Conservation (phyloP, 1,140 invertebrate genomes). For the Harpegnathos saltator region DNA sequence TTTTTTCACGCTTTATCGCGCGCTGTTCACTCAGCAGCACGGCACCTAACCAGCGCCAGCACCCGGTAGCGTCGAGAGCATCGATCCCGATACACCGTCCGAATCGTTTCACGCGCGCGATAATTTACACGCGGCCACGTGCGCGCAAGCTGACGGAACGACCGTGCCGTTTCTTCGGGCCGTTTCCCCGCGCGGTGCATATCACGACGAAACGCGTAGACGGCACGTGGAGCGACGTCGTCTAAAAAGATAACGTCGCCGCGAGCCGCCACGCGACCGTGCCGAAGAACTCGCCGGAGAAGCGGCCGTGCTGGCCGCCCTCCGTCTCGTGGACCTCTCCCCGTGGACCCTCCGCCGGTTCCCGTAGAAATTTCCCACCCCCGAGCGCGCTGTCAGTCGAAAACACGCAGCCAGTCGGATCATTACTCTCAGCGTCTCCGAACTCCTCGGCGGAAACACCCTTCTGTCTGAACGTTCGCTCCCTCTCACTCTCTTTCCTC, state of each 20-base stretch:
- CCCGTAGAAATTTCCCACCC: slow-evolving; percentile 24
- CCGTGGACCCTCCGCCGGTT: not conserved
- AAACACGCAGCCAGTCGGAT: slow-evolving; percentile 49
- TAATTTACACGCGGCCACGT: not conserved
- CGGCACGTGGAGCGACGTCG: no score
- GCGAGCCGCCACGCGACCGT: slow-evolving; percentile 1
- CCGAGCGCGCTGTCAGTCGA: slow-evolving; percentile 38
- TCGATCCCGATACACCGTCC: not conserved
- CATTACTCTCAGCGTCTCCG: slow-evolving; percentile 67
- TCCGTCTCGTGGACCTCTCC: no score
- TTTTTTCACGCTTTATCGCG: slow-evolving; percentile 45
- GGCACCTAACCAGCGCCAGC: slow-evolving; percentile 17
- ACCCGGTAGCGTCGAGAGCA: slow-evolving; percentile 26
- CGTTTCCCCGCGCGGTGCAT: no score
- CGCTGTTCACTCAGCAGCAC: slow-evolving; percentile 29
- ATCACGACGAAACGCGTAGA: no score
- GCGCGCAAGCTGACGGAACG: no score
- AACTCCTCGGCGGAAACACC: slow-evolving; percentile 64
- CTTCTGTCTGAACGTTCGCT: slow-evolving; percentile 61
- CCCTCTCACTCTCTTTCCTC: slow-evolving; percentile 35
- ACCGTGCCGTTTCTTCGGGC: no score
- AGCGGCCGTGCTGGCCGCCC: no score
- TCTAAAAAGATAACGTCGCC: no score
- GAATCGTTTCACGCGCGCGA: not conserved
- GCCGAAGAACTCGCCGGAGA: slow-evolving; percentile 10